phyloP scores from a whole-genome alignment of 2,113 vertebrate species.

The Capra hircus region DNA sequence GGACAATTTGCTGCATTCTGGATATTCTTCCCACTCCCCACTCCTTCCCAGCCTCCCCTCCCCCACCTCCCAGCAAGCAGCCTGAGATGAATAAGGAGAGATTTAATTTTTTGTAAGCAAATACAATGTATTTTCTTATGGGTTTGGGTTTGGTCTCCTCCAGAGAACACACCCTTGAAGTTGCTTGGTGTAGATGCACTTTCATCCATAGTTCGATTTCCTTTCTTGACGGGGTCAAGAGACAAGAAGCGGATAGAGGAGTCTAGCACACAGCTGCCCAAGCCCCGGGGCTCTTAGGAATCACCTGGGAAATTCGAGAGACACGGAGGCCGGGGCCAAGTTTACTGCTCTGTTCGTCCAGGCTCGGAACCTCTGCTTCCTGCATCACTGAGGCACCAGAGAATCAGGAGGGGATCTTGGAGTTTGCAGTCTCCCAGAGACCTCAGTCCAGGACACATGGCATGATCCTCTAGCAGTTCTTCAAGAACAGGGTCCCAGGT shows the following conservation, averaged over 20 bases:
- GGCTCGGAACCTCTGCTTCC: not conserved
- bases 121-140: not conserved
- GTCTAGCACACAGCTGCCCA: not conserved
- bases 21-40: not conserved
- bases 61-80: too few species aligned
- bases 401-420: not conserved
- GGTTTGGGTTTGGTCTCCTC: not conserved
- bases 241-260: not conserved
- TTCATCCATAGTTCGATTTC: not conserved
- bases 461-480: not conserved
- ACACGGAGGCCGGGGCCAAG: not conserved
- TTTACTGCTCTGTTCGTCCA: not conserved
- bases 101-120: not conserved
- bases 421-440: not conserved
- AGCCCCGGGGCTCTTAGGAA: not conserved
- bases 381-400: not conserved
- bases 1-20: not conserved
- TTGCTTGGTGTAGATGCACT: not conserved
- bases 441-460: not conserved
- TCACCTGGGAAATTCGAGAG: not conserved
- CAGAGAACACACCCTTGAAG: not conserved
- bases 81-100: not conserved
- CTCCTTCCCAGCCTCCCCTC: not conserved
- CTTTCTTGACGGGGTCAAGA: conserved; percentile 29
- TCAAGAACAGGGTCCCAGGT: not conserved